Percentiles rank a stretch among this genome's conserved stretches.
Evolutionary conservation across 1,140 invertebrate genomes (phyloP).

Genomic region (Solen grandis): DNA sequence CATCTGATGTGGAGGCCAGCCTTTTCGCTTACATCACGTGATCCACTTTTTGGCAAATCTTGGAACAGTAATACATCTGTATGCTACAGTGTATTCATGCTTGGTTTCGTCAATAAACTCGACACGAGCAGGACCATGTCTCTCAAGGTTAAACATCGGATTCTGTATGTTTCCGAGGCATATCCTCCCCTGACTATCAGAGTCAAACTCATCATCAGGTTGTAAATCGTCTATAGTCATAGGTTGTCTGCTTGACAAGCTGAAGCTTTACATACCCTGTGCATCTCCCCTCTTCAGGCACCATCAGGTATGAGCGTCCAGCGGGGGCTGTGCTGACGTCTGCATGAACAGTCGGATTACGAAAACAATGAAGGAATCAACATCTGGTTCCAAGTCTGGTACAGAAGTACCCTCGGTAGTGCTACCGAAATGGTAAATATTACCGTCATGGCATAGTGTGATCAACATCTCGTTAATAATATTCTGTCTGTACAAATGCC

Average conservation of each 20-base stretch:
- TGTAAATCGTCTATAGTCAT: not conserved
- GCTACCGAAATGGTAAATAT: not conserved
- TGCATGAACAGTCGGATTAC: not conserved
- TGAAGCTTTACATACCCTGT: not conserved
- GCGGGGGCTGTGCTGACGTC: not conserved
- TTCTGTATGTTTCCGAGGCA: too few relatives aligned
- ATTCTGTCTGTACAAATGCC: too few relatives aligned
- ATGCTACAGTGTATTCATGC: not conserved
- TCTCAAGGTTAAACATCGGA: not conserved
- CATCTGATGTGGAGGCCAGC: not conserved
- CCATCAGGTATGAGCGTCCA: not conserved
- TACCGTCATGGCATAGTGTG: too few relatives aligned
- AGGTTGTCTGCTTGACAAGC: not conserved
- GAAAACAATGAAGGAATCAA: not conserved
- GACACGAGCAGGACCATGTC: not conserved
- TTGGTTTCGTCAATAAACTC: not conserved
- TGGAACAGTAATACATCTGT: not conserved
- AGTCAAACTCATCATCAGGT: not conserved
- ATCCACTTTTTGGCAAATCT: not conserved
- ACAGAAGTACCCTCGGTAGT: not conserved
- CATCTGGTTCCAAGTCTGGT: not conserved
- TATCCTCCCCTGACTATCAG: not conserved
- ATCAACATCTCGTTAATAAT: too few relatives aligned
- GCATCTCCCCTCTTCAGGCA: not conserved
- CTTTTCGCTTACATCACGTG: not conserved